phyloP scores from a whole-genome alignment of 2,113 vertebrate species.

The Taurulus bubalis region DNA sequence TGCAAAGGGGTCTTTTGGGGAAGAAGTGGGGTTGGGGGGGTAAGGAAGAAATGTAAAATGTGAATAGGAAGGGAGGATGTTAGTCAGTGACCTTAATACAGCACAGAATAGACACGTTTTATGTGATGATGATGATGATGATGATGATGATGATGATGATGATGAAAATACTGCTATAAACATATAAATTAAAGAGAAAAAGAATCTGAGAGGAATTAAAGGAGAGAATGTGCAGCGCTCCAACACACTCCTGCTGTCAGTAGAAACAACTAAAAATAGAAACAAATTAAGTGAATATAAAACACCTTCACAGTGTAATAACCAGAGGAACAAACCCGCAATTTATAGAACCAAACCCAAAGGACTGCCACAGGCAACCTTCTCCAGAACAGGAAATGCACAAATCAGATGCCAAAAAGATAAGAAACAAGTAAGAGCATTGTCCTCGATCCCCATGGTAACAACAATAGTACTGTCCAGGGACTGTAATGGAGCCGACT shows the following conservation, averaged over 20 bases:
- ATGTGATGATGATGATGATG: background rate
- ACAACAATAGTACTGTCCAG: conserved; percentile 37
- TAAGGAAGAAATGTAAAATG: conserved; percentile 37
- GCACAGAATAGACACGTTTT: conserved; percentile 15
- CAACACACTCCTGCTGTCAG: conserved; percentile 35
- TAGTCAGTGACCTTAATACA: conserved; percentile 34
- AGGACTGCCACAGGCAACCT: background rate
- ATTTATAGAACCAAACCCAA: background rate
- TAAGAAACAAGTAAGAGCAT: conserved; percentile 16
- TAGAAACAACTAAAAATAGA: background rate
- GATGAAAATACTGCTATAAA: background rate
- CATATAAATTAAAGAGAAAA: conserved; percentile 4
- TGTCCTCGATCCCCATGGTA: conserved; percentile 42
- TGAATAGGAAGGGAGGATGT: conserved; percentile 50
- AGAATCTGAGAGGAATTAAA: background rate
- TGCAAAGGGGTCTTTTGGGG: conserved; percentile 94
- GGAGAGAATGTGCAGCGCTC: conserved; percentile 23
- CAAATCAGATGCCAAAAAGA: conserved; percentile 17
- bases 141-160: background rate
- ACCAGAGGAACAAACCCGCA: background rate
- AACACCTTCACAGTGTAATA: conserved; percentile 4
- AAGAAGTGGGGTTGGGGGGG: conserved; percentile 43
- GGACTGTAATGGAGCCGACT: conserved; percentile 15
- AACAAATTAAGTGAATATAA: background rate
- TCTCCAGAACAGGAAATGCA: background rate